phyloP scores from a whole-genome alignment of 2,113 vertebrate genomes.

The Hystrix brachyura region DNA sequence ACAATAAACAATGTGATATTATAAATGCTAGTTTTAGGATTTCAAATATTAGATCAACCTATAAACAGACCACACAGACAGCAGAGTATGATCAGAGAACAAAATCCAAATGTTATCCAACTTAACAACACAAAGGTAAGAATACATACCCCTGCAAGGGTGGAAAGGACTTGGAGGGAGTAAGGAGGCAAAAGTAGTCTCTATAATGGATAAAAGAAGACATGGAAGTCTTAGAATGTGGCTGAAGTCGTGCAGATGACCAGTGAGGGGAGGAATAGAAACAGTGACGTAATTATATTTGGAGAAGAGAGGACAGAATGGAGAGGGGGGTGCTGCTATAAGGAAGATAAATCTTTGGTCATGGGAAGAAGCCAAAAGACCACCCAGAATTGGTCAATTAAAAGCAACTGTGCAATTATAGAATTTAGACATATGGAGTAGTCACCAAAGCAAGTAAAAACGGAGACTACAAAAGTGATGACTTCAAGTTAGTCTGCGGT shows the following conservation, averaged over 20 bases:
- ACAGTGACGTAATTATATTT: not conserved
- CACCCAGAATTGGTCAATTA: not conserved
- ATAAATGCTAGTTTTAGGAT: not conserved
- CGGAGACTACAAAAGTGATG: not conserved
- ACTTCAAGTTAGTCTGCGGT: not conserved
- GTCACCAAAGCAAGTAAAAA: not conserved
- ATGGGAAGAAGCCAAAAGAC: not conserved
- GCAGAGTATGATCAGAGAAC: not conserved
- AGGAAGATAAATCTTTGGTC: not conserved
- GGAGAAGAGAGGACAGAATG: not conserved
- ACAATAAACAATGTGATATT: not conserved
- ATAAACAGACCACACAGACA: not conserved
- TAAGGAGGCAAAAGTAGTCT: not conserved
- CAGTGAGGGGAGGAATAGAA: not conserved
- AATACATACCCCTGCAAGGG: too few species aligned
- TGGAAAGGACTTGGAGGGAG: not conserved
- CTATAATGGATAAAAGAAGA: not conserved
- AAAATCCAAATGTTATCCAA: not conserved
- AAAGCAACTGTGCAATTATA: not conserved
- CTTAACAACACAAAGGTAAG: not conserved
- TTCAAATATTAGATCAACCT: not conserved
- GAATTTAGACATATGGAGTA: not conserved
- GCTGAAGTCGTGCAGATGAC: not conserved
- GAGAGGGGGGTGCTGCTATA: rapidly evolving
- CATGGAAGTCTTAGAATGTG: not conserved